Conservation (phyloP, 1,140 invertebrate genomes). For the Drosophila trapezifrons region DNA sequence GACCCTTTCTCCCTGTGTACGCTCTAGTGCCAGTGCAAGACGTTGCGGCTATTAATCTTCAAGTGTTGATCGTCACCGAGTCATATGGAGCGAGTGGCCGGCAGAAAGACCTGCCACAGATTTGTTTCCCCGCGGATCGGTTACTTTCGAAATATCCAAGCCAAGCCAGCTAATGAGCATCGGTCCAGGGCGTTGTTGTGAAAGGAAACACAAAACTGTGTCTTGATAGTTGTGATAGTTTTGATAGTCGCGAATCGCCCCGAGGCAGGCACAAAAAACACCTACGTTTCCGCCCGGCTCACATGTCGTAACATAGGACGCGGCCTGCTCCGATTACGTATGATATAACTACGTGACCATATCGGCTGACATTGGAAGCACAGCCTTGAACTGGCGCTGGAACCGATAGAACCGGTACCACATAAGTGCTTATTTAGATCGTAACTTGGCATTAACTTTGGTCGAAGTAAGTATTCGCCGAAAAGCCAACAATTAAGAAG, state of each 20-base stretch:
- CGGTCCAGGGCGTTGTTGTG: slow-evolving; percentile 72
- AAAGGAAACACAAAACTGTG: slow-evolving; percentile 61
- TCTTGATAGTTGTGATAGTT: slow-evolving; percentile 41
- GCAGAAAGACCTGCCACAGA: slow-evolving; percentile 26
- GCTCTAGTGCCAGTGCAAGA: slow-evolving; percentile 14
- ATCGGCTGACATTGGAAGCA: slow-evolving; percentile 34
- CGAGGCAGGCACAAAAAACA: slow-evolving; percentile 33
- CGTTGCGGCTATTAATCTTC: slow-evolving; percentile 66
- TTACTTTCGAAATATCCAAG: slow-evolving; percentile 66
- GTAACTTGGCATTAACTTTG: slow-evolving; percentile 46
- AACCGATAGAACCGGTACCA: slow-evolving; percentile 52
- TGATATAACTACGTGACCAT: slow-evolving; percentile 24
- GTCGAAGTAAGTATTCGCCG: slow-evolving; percentile 25
- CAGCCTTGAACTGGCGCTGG: slow-evolving; percentile 41
- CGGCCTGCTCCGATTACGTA: slow-evolving; percentile 42
- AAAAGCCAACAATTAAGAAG: slow-evolving; percentile 52
- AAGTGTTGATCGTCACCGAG: slow-evolving; percentile 52
- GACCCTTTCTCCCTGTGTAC: slow-evolving; percentile 9
- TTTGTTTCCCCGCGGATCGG: slow-evolving; percentile 57
- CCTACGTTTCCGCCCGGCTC: slow-evolving; percentile 39
- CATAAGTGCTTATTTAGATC: slow-evolving; percentile 36
- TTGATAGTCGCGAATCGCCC: slow-evolving; percentile 31
- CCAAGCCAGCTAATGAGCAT: slow-evolving; percentile 60
- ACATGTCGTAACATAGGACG: slow-evolving; percentile 60
- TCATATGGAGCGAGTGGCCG: slow-evolving; percentile 40